These are phyloP conservation scores for Leptogaster cylindrica DNA, from an alignment of 2,888 invertebrate genomes.

Conservation along the genomic window DNA sequence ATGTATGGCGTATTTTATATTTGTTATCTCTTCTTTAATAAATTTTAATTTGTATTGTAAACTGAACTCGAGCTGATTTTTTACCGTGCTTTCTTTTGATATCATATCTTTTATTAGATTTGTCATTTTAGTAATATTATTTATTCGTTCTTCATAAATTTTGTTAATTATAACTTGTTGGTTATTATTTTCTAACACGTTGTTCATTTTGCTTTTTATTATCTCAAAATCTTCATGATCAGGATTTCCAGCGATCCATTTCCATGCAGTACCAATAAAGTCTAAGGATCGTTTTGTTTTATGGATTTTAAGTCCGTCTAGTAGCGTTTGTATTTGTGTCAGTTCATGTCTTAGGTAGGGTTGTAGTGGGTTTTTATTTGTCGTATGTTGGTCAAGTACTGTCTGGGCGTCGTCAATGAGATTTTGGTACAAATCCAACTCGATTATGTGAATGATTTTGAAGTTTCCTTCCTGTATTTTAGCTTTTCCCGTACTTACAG, in stretches of 20 bases:
- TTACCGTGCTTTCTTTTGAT: neutral
- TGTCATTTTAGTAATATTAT: neutral
- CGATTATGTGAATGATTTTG: slow-evolving; percentile 43
- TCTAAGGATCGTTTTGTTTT: slow-evolving; percentile 16
- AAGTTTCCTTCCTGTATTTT: slow-evolving; percentile 39
- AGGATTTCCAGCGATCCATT: slow-evolving; percentile 23
- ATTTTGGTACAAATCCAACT: slow-evolving; percentile 30
- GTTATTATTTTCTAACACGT: slow-evolving; percentile 22
- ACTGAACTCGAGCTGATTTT: neutral
- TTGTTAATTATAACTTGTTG: slow-evolving; percentile 10
- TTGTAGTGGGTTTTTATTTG: neutral
- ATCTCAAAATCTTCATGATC: slow-evolving; percentile 11
- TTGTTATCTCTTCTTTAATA: slow-evolving; percentile 18
- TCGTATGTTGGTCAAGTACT: neutral
- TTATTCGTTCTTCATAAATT: slow-evolving; percentile 1
- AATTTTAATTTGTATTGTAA: slow-evolving; percentile 20
- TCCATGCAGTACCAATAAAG: slow-evolving; percentile 25
- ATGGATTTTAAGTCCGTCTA: slow-evolving; percentile 11
- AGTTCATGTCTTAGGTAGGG: slow-evolving; percentile 3
- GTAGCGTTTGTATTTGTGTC: neutral
- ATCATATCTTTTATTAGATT: neutral
- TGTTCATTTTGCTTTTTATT: slow-evolving; percentile 14
- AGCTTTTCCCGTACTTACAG: slow-evolving; percentile 38
- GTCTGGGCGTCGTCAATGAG: neutral
- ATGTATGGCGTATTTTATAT: neutral